phyloP scores from a whole-genome alignment of 2,888 invertebrate species.

The Cerastoderma edule region DNA sequence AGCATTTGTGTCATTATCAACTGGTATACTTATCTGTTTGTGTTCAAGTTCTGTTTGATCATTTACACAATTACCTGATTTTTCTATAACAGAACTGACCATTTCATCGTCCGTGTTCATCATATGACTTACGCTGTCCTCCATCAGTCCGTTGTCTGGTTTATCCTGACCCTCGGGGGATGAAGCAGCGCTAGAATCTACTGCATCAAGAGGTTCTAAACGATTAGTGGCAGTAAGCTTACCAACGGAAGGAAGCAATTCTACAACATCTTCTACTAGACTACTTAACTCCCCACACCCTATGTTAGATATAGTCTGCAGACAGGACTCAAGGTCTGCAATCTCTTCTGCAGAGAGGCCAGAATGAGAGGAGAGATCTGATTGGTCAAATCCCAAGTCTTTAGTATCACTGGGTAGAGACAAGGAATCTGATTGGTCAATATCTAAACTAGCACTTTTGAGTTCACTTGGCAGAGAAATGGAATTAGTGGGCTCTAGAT shows the following conservation, averaged over 20 bases:
- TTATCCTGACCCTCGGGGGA: constrained; percentile 17
- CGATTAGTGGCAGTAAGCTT: constrained; percentile 30
- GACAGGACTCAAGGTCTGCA: constrained; percentile 50
- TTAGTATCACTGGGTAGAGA: constrained; percentile 55
- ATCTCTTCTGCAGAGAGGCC: constrained; percentile 58
- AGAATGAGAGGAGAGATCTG: constrained; percentile 57
- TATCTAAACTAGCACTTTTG: constrained; percentile 53
- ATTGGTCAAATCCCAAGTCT: constrained; percentile 51
- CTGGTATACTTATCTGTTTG: not conserved
- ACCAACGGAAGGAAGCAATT: constrained; percentile 33
- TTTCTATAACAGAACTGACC: constrained; percentile 21
- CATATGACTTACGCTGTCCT: constrained; percentile 20
- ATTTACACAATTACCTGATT: constrained; percentile 16
- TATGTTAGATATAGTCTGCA: constrained; percentile 54
- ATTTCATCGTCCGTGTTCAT: constrained; percentile 22
- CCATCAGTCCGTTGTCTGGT: too few species aligned
- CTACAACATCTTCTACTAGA: constrained; percentile 58
- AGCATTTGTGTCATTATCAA: not conserved
- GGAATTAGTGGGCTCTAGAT: constrained; percentile 54
- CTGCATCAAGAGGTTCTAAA: constrained; percentile 24
- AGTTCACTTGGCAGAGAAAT: constrained; percentile 61
- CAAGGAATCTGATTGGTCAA: constrained; percentile 51
- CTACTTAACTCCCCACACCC: constrained; percentile 53
- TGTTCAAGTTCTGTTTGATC: not conserved
- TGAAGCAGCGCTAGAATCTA: constrained; percentile 31